These are phyloP conservation scores for Sebastes iracundus DNA, from an alignment of 2,797 vertebrate genomes.

Conservation along the genomic window DNA sequence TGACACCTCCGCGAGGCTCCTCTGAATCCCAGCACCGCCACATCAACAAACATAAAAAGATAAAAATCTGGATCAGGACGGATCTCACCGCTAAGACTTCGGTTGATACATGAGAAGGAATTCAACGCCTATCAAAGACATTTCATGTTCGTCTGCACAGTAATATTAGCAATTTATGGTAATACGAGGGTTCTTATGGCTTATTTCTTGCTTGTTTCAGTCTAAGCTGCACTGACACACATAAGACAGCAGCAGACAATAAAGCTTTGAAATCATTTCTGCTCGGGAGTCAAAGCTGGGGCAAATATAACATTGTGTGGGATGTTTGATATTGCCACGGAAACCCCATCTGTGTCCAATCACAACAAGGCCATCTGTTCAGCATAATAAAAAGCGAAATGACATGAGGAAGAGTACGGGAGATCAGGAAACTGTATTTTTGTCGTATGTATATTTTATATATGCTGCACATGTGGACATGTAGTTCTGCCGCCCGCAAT, in stretches of 20 bases:
- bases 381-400: conserved; percentile 46
- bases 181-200: background rate
- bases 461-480: conserved; percentile 3
- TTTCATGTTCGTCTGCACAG: conserved; percentile 1
- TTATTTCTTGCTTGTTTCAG: conserved; percentile 48
- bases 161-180: conserved; percentile 31
- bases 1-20: conserved; percentile 41
- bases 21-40: conserved; percentile 30
- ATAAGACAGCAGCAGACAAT: conserved; percentile 54
- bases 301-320: conserved; percentile 69
- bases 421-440: conserved; percentile 33
- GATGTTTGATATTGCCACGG: conserved; percentile 75
- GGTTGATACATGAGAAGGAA: conserved; percentile 35
- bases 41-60: conserved; percentile 53
- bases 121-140: conserved; percentile 22
- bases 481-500: conserved; percentile 7
- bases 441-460: conserved; percentile 2
- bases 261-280: conserved; percentile 66
- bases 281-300: conserved; percentile 56
- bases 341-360: conserved; percentile 79
- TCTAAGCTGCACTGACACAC: conserved; percentile 59
- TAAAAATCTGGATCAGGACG: conserved; percentile 22
- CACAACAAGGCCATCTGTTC: conserved; percentile 74
- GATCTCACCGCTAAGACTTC: conserved; percentile 20
- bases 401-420: conserved; percentile 27